These are phyloP conservation scores for Zonitis immaculata DNA, from an alignment of 2,888 invertebrate genomes.

Conservation along the genomic window DNA sequence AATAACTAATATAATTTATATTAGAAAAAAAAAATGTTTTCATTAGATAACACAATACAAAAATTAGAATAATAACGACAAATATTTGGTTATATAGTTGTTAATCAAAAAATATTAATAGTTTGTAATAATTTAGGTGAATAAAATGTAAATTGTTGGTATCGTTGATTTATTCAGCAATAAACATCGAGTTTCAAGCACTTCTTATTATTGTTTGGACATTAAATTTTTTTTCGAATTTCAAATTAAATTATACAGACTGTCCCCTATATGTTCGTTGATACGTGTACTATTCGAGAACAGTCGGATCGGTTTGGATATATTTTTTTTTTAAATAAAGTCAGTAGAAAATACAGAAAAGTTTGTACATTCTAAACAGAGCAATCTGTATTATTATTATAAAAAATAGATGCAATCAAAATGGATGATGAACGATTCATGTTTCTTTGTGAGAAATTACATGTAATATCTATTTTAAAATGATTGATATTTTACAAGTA, in stretches of 20 bases:
- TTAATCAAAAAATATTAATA: too few relatives aligned
- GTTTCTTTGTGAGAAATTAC: constrained; percentile 16
- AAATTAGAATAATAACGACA: background rate
- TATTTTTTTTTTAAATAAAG: too few relatives aligned
- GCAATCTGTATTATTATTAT: background rate
- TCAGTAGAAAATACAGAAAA: too few relatives aligned
- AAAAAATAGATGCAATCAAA: constrained; percentile 4
- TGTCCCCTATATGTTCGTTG: too few relatives aligned
- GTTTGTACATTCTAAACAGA: too few relatives aligned
- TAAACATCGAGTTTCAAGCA: background rate
- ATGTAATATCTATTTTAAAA: constrained; percentile 12
- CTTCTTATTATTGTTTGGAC: background rate
- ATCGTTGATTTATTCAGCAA: constrained; percentile 4
- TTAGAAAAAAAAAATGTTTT: background rate
- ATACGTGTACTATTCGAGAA: too few relatives aligned
- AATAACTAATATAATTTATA: too few relatives aligned
- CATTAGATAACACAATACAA: background rate
- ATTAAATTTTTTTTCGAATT: too few relatives aligned
- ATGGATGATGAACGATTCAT: constrained; percentile 23
- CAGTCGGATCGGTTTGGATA: too few relatives aligned
- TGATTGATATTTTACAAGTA: constrained; percentile 21
- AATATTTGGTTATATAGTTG: background rate
- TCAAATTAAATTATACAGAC: too few relatives aligned
- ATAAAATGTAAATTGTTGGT: constrained; percentile 3
- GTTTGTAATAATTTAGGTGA: too few relatives aligned